Evolutionary conservation across 2,113 vertebrate species (phyloP).

Genomic region (Colinus virginianus): DNA sequence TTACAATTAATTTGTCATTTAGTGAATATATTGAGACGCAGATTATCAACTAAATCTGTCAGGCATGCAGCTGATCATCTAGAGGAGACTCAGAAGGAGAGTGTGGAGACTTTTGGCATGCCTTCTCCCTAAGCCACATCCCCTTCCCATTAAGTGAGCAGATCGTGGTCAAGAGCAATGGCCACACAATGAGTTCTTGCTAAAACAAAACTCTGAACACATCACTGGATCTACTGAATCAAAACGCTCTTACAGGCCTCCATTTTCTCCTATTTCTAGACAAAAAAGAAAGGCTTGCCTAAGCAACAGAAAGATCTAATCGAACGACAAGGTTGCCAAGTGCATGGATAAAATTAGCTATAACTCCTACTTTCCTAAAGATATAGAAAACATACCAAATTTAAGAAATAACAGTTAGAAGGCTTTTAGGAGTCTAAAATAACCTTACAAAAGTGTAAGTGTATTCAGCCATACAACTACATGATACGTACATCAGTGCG

Average conservation of each 20-base stretch:
- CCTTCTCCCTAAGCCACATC: neutral
- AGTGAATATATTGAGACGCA: neutral
- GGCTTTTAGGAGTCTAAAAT: neutral
- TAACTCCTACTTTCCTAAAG: neutral
- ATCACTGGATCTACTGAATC: neutral
- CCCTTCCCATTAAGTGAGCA: neutral
- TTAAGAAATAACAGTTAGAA: neutral
- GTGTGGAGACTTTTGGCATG: neutral
- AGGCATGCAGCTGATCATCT: neutral
- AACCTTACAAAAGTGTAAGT: neutral
- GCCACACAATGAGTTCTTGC: neutral
- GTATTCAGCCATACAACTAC: neutral
- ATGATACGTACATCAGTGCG: neutral
- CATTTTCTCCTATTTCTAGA: neutral
- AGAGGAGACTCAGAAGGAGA: neutral
- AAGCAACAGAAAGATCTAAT: neutral
- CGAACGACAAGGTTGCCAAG: neutral
- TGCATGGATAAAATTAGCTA: neutral
- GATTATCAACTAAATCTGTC: neutral
- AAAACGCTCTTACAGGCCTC: neutral
- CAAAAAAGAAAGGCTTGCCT: neutral
- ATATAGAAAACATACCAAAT: neutral
- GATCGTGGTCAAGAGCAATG: neutral
- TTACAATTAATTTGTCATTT: neutral
- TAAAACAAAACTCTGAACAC: neutral